A percentile compares a stretch with the other conserved stretches of the same genome.
These are phyloP conservation scores for Ditula angustiorana DNA, from an alignment of 2,888 invertebrate genomes.

Conservation along the genomic window DNA sequence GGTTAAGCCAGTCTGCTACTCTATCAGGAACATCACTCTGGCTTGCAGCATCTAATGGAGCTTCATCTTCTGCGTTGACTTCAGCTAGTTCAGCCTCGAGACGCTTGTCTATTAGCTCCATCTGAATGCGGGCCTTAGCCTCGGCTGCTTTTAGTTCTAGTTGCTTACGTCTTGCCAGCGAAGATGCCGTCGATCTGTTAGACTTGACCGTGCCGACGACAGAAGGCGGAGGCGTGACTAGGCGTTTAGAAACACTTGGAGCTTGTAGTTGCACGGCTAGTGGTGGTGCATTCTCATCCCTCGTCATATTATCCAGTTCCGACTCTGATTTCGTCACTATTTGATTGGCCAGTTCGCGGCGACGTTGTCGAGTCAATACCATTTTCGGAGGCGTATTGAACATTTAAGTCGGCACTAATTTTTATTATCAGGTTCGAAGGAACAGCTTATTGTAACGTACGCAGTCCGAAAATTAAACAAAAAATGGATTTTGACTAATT, in stretches of 20 bases:
- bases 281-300: neutral
- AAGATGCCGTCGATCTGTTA: constrained; percentile 25
- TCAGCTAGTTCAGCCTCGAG: constrained; percentile 40
- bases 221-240: neutral
- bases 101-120: constrained; percentile 25
- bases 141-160: constrained; percentile 42
- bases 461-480: neutral
- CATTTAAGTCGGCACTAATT: neutral
- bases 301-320: neutral
- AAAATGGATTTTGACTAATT: too few relatives aligned
- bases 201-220: neutral
- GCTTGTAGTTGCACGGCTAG: neutral
- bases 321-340: neutral
- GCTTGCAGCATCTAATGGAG: neutral
- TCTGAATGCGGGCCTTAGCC: constrained; percentile 42
- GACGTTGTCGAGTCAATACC: neutral
- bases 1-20: constrained; percentile 25
- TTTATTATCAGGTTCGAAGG: neutral
- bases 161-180: constrained; percentile 25
- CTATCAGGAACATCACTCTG: neutral
- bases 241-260: too few relatives aligned
- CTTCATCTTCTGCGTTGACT: constrained; percentile 41
- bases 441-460: neutral
- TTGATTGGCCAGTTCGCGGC: neutral
- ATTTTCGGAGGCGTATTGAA: neutral